Evolutionary conservation across 2,113 vertebrate species (phyloP).

Genomic region (Charina bottae): DNA sequence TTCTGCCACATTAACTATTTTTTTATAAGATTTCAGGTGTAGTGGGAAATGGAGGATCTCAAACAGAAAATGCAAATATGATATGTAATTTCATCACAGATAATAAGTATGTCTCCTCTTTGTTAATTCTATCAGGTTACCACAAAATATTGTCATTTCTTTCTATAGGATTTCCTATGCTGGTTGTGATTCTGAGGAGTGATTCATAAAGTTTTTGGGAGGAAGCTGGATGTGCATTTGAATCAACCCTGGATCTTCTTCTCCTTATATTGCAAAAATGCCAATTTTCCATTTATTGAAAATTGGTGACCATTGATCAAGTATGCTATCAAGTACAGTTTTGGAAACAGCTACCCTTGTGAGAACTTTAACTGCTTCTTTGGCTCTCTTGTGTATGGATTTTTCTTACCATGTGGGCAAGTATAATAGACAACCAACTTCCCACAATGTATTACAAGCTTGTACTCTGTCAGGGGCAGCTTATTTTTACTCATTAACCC

Average conservation of each 20-base stretch:
- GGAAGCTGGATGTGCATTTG: not conserved
- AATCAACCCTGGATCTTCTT: not conserved
- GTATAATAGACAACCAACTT: not conserved
- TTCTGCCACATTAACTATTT: not conserved
- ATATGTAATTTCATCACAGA: not conserved
- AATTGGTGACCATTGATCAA: not conserved
- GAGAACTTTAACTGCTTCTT: not conserved
- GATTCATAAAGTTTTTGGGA: not conserved
- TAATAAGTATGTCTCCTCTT: not conserved
- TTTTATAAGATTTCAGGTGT: not conserved
- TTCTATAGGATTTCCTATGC: not conserved
- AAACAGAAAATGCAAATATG: not conserved
- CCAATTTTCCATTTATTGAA: too few relatives aligned
- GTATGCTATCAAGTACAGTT: not conserved
- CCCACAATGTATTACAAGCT: not conserved
- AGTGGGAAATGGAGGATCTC: not conserved
- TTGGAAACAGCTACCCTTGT: not conserved
- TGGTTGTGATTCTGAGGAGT: not conserved
- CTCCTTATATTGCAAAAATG: not conserved
- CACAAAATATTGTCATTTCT: not conserved
- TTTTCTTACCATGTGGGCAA: not conserved
- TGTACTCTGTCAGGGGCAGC: not conserved
- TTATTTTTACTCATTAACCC: not conserved
- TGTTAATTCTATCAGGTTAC: not conserved
- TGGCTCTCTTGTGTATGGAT: not conserved